Conservation (phyloP, 1,140 invertebrate genomes). For the Achatina immaculata region DNA sequence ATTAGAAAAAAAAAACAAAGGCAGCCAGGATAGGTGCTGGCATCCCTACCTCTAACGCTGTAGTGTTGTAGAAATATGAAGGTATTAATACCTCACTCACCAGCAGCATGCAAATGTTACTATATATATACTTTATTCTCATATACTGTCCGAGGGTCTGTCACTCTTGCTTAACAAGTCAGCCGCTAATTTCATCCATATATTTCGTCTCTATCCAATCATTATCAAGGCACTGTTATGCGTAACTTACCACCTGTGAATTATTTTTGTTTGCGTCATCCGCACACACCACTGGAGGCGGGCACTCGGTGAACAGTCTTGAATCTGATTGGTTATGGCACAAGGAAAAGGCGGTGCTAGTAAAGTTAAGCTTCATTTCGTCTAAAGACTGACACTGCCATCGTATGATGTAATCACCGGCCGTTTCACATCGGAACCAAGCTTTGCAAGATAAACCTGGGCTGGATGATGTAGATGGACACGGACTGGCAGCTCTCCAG, state of each 20-base stretch:
- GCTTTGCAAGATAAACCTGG: neutral
- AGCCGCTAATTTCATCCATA: too few species aligned
- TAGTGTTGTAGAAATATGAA: too few species aligned
- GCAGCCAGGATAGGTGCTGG: too few species aligned
- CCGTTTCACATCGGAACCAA: constrained; percentile 11
- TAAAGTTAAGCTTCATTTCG: neutral
- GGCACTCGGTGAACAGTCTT: neutral
- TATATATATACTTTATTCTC: too few species aligned
- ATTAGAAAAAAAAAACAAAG: too few species aligned
- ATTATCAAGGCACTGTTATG: too few species aligned
- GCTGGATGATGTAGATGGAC: neutral
- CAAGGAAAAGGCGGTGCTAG: neutral
- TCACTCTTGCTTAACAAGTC: too few species aligned
- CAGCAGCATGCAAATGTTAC: too few species aligned
- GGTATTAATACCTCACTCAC: too few species aligned
- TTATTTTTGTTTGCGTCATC: neutral
- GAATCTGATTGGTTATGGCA: neutral
- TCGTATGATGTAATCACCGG: constrained; percentile 7
- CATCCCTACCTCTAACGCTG: too few species aligned
- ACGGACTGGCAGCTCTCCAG: neutral
- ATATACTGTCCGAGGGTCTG: too few species aligned
- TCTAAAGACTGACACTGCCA: constrained; percentile 3
- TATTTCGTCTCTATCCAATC: too few species aligned
- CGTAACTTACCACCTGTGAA: neutral
- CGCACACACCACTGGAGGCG: neutral